Evolutionary conservation across 1,140 invertebrate species (phyloP).

Genomic region (Drosophila funebris): DNA sequence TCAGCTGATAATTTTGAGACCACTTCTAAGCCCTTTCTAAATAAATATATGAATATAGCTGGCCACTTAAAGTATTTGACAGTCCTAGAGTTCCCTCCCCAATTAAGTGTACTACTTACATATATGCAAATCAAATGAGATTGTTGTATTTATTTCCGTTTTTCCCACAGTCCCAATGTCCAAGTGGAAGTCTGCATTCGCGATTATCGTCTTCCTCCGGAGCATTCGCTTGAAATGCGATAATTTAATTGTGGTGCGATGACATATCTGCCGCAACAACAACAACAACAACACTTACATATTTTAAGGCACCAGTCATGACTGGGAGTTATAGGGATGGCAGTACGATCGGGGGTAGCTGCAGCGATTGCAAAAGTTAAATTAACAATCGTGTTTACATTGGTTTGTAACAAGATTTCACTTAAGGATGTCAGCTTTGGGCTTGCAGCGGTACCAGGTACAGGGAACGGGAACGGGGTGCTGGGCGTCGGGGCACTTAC

Average conservation of each 20-base stretch:
- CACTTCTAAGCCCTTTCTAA: background rate
- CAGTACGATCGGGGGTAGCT: slow-evolving; percentile 23
- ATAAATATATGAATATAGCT: slow-evolving; percentile 16
- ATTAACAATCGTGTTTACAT: slow-evolving; percentile 84
- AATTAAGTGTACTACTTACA: background rate
- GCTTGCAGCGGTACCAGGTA: slow-evolving; percentile 16
- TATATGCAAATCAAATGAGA: slow-evolving; percentile 72
- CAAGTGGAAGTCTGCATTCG: slow-evolving; percentile 30
- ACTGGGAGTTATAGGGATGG: background rate
- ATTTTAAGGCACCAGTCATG: slow-evolving; percentile 3
- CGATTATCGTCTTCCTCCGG: slow-evolving; percentile 39
- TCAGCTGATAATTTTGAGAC: background rate
- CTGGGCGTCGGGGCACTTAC: slow-evolving; percentile 38
- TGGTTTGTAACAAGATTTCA: slow-evolving; percentile 84
- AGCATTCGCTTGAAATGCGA: slow-evolving; percentile 75
- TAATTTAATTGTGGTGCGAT: slow-evolving; percentile 81
- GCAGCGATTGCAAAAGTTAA: slow-evolving; percentile 73
- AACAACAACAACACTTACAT: background rate
- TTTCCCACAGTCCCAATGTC: slow-evolving; percentile 69
- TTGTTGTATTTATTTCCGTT: slow-evolving; percentile 52
- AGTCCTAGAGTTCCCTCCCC: background rate
- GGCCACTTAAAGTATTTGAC: slow-evolving; percentile 40
- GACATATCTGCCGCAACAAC: slow-evolving; percentile 56
- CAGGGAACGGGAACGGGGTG: background rate
- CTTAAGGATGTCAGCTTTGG: slow-evolving; percentile 82